Evolutionary conservation across 2,113 vertebrate species (phyloP), one percentile per base, ranked within the genome.

Genomic region (Corapipo altera): DNA sequence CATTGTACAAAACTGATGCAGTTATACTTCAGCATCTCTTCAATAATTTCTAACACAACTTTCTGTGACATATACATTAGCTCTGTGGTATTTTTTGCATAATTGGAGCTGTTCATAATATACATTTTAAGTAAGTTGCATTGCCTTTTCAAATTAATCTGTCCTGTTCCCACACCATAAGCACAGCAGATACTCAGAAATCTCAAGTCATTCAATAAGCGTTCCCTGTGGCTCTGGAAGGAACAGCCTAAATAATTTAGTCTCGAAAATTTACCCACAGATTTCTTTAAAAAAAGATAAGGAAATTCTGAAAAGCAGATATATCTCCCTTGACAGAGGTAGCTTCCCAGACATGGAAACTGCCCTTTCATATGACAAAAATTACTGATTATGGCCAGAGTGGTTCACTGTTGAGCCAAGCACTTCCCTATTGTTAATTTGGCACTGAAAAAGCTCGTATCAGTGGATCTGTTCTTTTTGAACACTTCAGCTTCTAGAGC

Each of bases 291-390:
- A 61, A 30, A 55, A 72, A 46, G 33, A 33, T 30, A 67, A 62
- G 9, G 22, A 51, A 88, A 75, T 58, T 59, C 39, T 71, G 57
- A 78, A 82, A 44, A 65, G 32, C 23, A 69, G 48, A 76, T 48
- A 61, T 3, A 54, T 2, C 3, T 89, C 21, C 11, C 8, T 44
- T 76, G 22, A 77, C 12, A 71, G 11, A 55, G 20, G 27, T 15
- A 0, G 0, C 18, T 85, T 75, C 52, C 52, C 58, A 89, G 32
- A 77, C 17, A 15, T 0, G 1, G n/a, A 77, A 92, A 73, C 19
- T 83, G 49, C 9, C 54, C 33, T 41, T 75, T 16, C 59, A 22
- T 32, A 37, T 6, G 17, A 67, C 11, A 59, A 65, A 44, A 87
- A 89, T 54, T 54, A 59, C 8, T 64, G n/a, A 76, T 20, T 24